Conservation (phyloP, 92 coral and sea anemone species). For the Pocillopora grandis region DNA sequence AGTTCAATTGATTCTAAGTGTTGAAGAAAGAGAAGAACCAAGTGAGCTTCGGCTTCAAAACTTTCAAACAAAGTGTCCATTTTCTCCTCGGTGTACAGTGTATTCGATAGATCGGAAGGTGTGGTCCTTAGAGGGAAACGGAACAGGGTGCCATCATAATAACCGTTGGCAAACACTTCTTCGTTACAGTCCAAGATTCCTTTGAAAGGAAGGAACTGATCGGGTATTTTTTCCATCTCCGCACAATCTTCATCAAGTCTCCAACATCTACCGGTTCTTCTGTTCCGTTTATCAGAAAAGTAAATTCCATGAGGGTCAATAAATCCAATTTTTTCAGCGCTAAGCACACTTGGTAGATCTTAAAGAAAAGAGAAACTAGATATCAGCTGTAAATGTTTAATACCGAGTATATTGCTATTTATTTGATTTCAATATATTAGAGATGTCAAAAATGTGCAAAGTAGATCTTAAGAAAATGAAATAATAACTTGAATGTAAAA, state of each 20-base stretch:
- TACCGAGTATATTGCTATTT: background rate
- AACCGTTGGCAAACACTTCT: slow-evolving; percentile 19
- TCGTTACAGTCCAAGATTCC: slow-evolving; percentile 49
- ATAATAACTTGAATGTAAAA: too few species aligned
- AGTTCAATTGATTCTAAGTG: slow-evolving; percentile 65
- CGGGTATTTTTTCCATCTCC: slow-evolving; percentile 27
- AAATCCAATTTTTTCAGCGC: slow-evolving; percentile 43
- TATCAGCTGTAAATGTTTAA: too few species aligned
- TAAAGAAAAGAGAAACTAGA: background rate
- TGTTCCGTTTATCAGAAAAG: slow-evolving; percentile 22
- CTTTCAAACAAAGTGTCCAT: slow-evolving; percentile 59
- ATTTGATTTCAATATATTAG: too few species aligned
- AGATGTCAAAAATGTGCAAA: too few species aligned
- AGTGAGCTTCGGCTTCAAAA: slow-evolving; percentile 70
- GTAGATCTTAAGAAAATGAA: too few species aligned
- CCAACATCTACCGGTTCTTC: slow-evolving; percentile 47
- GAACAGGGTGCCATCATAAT: slow-evolving; percentile 71
- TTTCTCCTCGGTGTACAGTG: slow-evolving; percentile 72
- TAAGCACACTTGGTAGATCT: slow-evolving; percentile 62
- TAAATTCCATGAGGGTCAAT: slow-evolving; percentile 56
- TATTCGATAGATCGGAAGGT: slow-evolving; percentile 70
- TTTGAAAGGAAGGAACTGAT: slow-evolving; percentile 59
- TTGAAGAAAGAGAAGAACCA: slow-evolving; percentile 70
- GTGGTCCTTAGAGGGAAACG: slow-evolving; percentile 77
- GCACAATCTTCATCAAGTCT: slow-evolving; percentile 25